These are phyloP conservation scores for Chalcis sispes DNA, from an alignment of 2,888 invertebrate species.

Conservation along the genomic window DNA sequence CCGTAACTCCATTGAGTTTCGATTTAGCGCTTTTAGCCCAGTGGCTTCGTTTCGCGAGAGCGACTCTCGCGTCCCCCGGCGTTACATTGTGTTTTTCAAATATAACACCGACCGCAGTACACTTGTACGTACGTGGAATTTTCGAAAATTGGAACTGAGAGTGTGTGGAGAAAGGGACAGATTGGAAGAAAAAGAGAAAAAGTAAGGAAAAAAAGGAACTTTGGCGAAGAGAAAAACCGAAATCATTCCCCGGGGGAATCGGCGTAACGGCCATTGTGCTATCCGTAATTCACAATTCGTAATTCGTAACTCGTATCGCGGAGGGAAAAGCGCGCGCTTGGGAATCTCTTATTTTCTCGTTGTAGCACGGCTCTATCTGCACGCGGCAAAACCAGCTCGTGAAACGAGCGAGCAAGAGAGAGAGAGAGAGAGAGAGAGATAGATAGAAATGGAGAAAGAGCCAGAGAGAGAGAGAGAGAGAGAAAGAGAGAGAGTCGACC, in stretches of 20 bases:
- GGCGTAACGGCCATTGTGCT: not conserved
- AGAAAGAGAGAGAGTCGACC: slow-evolving; percentile 59
- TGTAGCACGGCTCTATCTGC: slow-evolving; percentile 63
- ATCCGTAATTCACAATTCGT: slow-evolving; percentile 59
- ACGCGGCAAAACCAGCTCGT: slow-evolving; percentile 27
- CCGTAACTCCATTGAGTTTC: slow-evolving; percentile 71
- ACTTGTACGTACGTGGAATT: no score
- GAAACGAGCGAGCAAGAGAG: slow-evolving; percentile 16
- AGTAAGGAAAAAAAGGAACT: not conserved
- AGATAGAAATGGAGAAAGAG: slow-evolving; percentile 43
- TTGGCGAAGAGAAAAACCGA: not conserved
- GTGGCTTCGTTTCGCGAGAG: slow-evolving; percentile 64
- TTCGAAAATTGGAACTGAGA: no score
- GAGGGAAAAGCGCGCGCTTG: slow-evolving; percentile 59
- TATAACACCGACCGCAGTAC: no score
- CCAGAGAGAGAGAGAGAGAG: no score
- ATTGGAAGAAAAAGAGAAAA: not conserved
- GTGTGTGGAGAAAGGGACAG: no score
- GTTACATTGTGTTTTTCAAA: not conserved
- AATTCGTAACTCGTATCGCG: slow-evolving; percentile 67
- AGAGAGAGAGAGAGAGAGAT: slow-evolving; percentile 56
- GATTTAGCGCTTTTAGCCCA: slow-evolving; percentile 68
- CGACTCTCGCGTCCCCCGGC: not conserved
- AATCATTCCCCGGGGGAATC: slow-evolving; percentile 14
- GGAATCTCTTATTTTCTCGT: slow-evolving; percentile 71